Evolutionary conservation across 2,797 vertebrate species (phyloP).

Genomic region (Ceyx erithaca): DNA sequence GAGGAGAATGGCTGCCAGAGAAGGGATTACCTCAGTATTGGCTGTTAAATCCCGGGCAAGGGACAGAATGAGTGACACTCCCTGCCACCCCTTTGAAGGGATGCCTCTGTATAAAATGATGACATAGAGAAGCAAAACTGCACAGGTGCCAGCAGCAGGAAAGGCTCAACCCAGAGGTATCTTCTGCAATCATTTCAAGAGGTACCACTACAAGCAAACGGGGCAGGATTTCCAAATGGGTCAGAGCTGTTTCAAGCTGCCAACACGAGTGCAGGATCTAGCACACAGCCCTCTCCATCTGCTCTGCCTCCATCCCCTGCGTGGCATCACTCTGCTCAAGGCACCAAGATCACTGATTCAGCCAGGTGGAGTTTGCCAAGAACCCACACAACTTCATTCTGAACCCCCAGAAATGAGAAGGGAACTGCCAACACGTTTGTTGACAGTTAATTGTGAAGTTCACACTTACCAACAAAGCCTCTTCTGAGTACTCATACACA

Average conservation of each 20-base stretch:
- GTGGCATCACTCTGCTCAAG: not conserved
- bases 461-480: not conserved
- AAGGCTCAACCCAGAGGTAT: slow-evolving; percentile 1
- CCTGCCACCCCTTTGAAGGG: not conserved
- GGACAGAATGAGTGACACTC: not conserved
- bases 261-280: accelerated
- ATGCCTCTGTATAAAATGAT: not conserved
- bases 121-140: not conserved
- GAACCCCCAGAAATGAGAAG: not conserved
- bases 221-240: not conserved
- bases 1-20: not conserved
- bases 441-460: slow-evolving; percentile 4
- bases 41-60: slow-evolving; percentile 2
- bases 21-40: not conserved
- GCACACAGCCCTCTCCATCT: accelerated
- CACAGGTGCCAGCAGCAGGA: not conserved
- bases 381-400: not conserved
- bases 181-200: not conserved
- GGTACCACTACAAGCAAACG: not conserved
- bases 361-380: not conserved
- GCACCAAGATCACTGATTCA: not conserved
- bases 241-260: not conserved
- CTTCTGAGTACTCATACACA: not conserved
- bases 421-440: not conserved
- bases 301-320: not conserved